These are phyloP conservation scores for Drosophila virilis DNA, from an alignment of 1,140 invertebrate species.

Conservation along the genomic window DNA sequence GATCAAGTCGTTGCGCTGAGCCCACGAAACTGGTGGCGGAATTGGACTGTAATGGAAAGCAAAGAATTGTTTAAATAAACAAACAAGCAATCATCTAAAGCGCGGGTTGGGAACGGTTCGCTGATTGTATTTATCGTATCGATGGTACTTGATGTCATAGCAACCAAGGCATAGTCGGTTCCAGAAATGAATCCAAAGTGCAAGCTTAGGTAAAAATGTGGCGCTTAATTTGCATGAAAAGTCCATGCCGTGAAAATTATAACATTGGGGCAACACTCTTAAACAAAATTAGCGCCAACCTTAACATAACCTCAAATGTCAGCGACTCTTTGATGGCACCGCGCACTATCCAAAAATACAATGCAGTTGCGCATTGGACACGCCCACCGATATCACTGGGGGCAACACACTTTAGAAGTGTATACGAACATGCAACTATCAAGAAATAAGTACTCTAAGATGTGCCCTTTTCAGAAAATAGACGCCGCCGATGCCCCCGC, in stretches of 20 bases:
- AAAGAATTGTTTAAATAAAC: conserved; percentile 21
- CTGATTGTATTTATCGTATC: neutral
- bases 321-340: conserved; percentile 18
- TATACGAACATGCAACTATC: conserved; percentile 1
- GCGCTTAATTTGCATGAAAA: conserved; percentile 51
- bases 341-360: conserved; percentile 46
- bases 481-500: conserved; percentile 52
- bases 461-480: conserved; percentile 53
- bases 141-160: conserved; percentile 30
- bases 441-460: conserved; percentile 13
- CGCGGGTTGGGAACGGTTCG: conserved; percentile 14
- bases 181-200: conserved; percentile 20
- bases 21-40: conserved; percentile 95
- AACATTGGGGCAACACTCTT: conserved; percentile 22
- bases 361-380: conserved; percentile 68
- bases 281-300: conserved; percentile 51
- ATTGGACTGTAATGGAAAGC: conserved; percentile 82
- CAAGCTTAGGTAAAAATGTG: conserved; percentile 27
- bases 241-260: conserved; percentile 49
- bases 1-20: conserved; percentile 92
- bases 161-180: conserved; percentile 43
- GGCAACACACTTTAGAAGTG: neutral
- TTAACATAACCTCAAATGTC: conserved; percentile 73
- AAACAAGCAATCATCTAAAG: conserved; percentile 33
- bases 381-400: conserved; percentile 43